Evolutionary conservation across 1,140 invertebrate genomes (phyloP).

Genomic region (Wiebesia pumilae): DNA sequence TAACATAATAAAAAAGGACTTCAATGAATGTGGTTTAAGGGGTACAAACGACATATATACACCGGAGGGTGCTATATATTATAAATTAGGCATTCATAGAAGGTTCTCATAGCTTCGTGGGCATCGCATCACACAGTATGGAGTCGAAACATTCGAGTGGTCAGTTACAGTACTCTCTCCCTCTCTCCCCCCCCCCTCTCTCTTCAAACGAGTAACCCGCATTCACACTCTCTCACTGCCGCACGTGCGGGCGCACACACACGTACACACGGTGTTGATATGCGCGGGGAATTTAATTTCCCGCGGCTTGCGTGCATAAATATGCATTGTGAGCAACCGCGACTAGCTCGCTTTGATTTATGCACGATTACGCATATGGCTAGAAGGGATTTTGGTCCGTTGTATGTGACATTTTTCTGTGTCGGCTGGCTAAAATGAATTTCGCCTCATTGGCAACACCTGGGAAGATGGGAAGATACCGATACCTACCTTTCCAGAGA

Average conservation of each 20-base stretch:
- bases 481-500: no score
- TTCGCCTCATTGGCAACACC: not conserved
- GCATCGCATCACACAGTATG: not conserved
- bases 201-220: not conserved
- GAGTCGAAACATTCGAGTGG: conserved; percentile 15
- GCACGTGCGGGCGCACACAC: not conserved
- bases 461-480: no score
- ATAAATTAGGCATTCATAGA: conserved; percentile 48
- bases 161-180: not conserved
- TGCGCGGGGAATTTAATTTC: conserved; percentile 67
- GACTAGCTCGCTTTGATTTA: conserved; percentile 60
- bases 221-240: not conserved
- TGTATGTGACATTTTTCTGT: not conserved
- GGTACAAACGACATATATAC: not conserved
- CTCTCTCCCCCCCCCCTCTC: not conserved
- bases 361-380: conserved; percentile 60
- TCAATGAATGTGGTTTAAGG: not conserved
- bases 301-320: conserved; percentile 60
- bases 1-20: not conserved
- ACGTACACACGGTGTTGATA: not conserved
- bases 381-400: not conserved
- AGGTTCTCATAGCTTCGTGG: conserved; percentile 8
- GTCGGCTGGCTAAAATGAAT: not conserved
- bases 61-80: no score
- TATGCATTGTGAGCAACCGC: conserved; percentile 58